Evolutionary conservation across 2,888 invertebrate species (phyloP).

Genomic region (Glomeris marginata): DNA sequence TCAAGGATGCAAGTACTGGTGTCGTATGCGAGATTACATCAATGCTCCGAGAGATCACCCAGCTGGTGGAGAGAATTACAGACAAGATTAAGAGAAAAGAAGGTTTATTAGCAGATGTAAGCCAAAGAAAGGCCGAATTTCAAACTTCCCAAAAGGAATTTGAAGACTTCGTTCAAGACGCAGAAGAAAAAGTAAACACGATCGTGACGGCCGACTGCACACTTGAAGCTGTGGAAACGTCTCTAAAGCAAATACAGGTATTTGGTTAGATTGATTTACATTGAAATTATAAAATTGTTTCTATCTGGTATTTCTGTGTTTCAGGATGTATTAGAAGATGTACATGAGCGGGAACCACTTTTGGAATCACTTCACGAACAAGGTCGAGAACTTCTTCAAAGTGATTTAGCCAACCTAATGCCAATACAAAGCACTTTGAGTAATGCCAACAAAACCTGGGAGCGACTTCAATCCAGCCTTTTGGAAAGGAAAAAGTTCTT

Average conservation of each 20-base stretch:
- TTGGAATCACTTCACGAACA: slow-evolving; percentile 61
- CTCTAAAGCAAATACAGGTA: neutral
- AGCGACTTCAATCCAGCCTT: slow-evolving; percentile 56
- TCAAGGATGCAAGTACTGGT: slow-evolving; percentile 10
- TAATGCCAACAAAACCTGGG: slow-evolving; percentile 64
- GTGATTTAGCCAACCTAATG: slow-evolving; percentile 63
- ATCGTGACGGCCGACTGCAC: neutral
- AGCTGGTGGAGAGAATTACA: neutral
- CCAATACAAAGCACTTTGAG: slow-evolving; percentile 63
- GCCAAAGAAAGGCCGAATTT: slow-evolving; percentile 59
- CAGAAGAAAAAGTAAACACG: slow-evolving; percentile 2
- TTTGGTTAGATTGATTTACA: neutral
- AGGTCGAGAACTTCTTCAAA: slow-evolving; percentile 61
- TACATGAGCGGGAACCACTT: slow-evolving; percentile 26
- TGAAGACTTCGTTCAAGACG: slow-evolving; percentile 2
- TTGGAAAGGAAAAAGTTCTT: slow-evolving; percentile 59
- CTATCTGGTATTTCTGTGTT: slow-evolving; percentile 16
- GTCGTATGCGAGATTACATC: slow-evolving; percentile 1
- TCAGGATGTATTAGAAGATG: slow-evolving; percentile 25
- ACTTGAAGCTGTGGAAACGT: neutral
- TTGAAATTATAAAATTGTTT: too few species aligned
- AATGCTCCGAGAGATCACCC: slow-evolving; percentile 6
- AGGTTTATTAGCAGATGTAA: slow-evolving; percentile 28
- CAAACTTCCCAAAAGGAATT: slow-evolving; percentile 50
- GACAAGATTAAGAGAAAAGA: slow-evolving; percentile 22